Evolutionary conservation across 2,113 vertebrate species (phyloP).

Genomic region (Natator depressus): DNA sequence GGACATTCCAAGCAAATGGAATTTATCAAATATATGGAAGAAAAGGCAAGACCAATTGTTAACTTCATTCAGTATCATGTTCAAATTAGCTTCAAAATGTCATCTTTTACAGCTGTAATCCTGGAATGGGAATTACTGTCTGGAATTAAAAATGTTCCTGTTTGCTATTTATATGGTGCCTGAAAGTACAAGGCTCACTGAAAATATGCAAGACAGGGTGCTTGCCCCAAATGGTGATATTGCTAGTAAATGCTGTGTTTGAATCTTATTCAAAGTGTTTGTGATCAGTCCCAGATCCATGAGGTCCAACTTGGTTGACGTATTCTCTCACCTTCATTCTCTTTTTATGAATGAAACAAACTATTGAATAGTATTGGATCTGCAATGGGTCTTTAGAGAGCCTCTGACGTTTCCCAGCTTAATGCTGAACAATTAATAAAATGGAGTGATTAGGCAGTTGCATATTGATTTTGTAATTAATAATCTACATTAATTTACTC

Average conservation of each 20-base stretch:
- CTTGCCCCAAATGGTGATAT: neutral
- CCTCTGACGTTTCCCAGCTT: neutral
- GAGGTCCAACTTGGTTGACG: neutral
- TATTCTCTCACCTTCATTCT: neutral
- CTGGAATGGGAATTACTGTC: neutral
- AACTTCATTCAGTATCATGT: neutral
- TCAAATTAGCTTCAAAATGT: neutral
- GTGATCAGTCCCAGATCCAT: neutral
- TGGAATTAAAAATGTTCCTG: neutral
- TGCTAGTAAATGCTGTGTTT: neutral
- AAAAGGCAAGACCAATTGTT: conserved; percentile 76
- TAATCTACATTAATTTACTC: neutral
- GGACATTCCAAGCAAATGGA: conserved; percentile 89
- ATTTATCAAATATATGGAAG: conserved; percentile 86
- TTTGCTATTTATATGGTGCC: neutral
- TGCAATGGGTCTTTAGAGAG: neutral
- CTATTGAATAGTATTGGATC: neutral
- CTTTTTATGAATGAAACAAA: neutral
- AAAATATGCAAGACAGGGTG: neutral
- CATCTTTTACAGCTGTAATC: neutral
- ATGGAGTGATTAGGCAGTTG: neutral
- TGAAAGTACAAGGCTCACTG: neutral
- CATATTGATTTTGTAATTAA: neutral
- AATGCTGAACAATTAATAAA: neutral
- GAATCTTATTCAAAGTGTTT: neutral